Base-by-base conservation (phyloP, 2,113 vertebrate genomes). In the Aspiorhynchus laticeps region DNA sequence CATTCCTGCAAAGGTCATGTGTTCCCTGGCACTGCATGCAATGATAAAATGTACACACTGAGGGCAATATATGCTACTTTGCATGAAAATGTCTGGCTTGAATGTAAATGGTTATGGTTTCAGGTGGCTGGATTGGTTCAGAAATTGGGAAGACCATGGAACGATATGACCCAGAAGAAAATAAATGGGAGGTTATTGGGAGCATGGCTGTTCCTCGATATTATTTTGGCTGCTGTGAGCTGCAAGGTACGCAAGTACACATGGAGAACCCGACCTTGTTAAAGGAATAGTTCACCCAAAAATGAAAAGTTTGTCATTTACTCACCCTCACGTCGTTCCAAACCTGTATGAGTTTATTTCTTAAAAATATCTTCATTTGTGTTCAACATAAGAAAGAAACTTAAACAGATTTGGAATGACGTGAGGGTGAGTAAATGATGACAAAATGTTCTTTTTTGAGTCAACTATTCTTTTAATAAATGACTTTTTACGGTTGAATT, bases 71-170 rank as follows among this genome's bases (percentile, higher is more conserved):
- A 38, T 38, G 19, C 10, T 4, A 4, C 8, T 24, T 71, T 38
- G 19, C 36, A 6, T 73, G 5, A 41, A 41, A 41, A 36, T 74
- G 36, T 36, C 31, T 15, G 11, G n/a, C 73, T 28, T 51, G 12
- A 26, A 10, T 46, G 43, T n/a, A 59, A 61, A 26, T 26, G 17
- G 77, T 28, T 36, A 26, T 33, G 14, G 19, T 93, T 94, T 59
- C 80, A 99, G 98, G 98, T 80, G 98, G 98, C 11, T 99, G 97
- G 98, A 88, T 99, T 80, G 98, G 98, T 88, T 96, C 97, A 26
- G 98, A 99, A 93, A 99, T 99, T n/a, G 98, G 98, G 24, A 97
- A 96, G 56, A 97, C 97, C 43, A 97, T 99, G 94, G 98, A 99
- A 92, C 95, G 98, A 86, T 99, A 96, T 73, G 98, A 99, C 93